phyloP scores from a whole-genome alignment of 2,888 invertebrate genomes.

The Crocallis elinguaria region DNA sequence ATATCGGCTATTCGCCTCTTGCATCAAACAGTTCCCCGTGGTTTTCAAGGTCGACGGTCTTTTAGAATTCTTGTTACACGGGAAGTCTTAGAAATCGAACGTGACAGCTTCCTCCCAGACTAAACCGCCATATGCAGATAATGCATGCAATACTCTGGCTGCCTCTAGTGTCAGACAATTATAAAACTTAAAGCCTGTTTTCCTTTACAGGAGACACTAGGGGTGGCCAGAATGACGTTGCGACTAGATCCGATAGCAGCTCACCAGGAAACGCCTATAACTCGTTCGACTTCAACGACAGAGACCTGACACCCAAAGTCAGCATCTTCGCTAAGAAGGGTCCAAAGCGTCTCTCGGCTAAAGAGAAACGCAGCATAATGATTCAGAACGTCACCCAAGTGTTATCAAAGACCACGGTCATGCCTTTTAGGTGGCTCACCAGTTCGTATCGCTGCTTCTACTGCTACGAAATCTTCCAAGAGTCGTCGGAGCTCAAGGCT shows the following conservation, averaged over 20 bases:
- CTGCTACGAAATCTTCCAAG: constrained; percentile 78
- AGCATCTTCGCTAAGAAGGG: constrained; percentile 25
- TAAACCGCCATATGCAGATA: constrained; percentile 5
- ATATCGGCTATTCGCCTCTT: no score
- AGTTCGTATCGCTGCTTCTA: constrained; percentile 79
- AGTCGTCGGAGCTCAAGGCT: constrained; percentile 63
- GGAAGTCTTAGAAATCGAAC: no score
- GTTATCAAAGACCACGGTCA: constrained; percentile 64
- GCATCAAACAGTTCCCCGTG: no score
- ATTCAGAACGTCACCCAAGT: constrained; percentile 70
- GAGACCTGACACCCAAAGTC: constrained; percentile 26
- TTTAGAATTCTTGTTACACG: no score
- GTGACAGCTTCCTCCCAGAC: no score
- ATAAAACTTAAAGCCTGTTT: constrained; percentile 58
- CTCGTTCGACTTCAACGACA: constrained; percentile 1
- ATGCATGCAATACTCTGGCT: constrained; percentile 57
- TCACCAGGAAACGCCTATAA: neutral
- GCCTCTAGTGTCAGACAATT: constrained; percentile 46
- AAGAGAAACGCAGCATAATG: constrained; percentile 68
- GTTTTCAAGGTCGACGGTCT: no score
- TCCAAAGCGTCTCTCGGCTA: constrained; percentile 46
- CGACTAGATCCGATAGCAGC: constrained; percentile 24
- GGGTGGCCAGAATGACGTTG: constrained; percentile 63
- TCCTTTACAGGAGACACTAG: constrained; percentile 74
- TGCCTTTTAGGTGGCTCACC: constrained; percentile 79